Evolutionary conservation across 2,888 invertebrate genomes (phyloP).

Genomic region (Cerceris ruficornis): DNA sequence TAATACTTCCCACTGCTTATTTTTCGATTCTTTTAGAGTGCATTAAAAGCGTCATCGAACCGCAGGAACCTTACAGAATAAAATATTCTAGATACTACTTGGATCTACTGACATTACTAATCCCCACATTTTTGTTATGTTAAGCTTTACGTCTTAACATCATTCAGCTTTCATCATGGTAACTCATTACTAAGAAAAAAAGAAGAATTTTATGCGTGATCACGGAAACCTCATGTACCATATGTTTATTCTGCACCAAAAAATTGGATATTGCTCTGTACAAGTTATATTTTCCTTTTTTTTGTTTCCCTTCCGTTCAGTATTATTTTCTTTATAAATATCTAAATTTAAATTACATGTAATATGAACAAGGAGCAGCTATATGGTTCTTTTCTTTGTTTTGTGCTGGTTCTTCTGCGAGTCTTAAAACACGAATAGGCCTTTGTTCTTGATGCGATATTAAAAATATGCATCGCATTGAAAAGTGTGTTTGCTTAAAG

Average conservation of each 20-base stretch:
- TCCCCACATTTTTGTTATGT: conserved; percentile 54
- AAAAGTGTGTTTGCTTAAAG: conserved; percentile 45
- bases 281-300: conserved; percentile 39
- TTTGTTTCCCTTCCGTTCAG: conserved; percentile 23
- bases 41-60: conserved; percentile 55
- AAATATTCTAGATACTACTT: conserved; percentile 64
- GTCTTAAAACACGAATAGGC: conserved; percentile 62
- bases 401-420: conserved; percentile 51
- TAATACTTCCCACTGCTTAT: conserved; percentile 41
- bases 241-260: conserved; percentile 36
- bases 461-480: conserved; percentile 45
- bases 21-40: conserved; percentile 36
- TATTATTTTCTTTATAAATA: conserved; percentile 31
- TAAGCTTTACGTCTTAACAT: conserved; percentile 41
- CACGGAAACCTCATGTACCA: conserved; percentile 58
- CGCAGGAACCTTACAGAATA: conserved; percentile 65
- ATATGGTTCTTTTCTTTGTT: conserved; percentile 43
- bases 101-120: conserved; percentile 61
- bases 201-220: conserved; percentile 43
- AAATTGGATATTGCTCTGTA: conserved; percentile 50
- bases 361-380: conserved; percentile 44
- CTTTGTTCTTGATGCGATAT: conserved; percentile 55
- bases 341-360: conserved; percentile 31
- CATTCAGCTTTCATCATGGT: conserved; percentile 57
- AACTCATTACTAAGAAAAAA: conserved; percentile 54